Conservation (phyloP, 2,797 vertebrate genomes). For the Phoebastria nigripes region DNA sequence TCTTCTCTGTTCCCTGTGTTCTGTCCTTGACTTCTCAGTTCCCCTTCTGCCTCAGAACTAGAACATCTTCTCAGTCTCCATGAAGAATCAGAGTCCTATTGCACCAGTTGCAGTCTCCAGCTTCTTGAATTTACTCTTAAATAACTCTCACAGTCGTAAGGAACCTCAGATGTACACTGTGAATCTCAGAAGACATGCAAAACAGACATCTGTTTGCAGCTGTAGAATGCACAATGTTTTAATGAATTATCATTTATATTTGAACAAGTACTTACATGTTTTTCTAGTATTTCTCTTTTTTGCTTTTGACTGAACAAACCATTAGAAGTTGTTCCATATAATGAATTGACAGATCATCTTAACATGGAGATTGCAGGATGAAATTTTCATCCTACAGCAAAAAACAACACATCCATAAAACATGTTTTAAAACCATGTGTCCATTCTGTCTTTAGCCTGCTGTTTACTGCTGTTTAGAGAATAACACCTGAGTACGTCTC, state of each 20-base stretch:
- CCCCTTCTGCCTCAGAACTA: not conserved
- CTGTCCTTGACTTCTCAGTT: not conserved
- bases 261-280: not conserved
- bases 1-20: not conserved
- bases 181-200: not conserved
- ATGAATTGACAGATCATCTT: not conserved
- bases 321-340: not conserved
- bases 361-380: not conserved
- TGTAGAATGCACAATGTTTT: not conserved
- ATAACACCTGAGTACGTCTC: not conserved
- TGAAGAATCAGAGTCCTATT: not conserved
- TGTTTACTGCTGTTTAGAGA: not conserved
- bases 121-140: not conserved
- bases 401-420: not conserved
- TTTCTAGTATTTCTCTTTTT: not conserved
- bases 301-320: not conserved
- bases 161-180: not conserved
- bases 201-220: not conserved
- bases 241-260: not conserved
- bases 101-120: fast-evolving
- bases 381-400: not conserved
- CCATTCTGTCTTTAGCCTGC: not conserved
- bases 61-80: not conserved
- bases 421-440: not conserved
- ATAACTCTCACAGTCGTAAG: fast-evolving